Evolutionary conservation across 2,113 vertebrate species (phyloP).

Genomic region (Hippopotamus amphibius): DNA sequence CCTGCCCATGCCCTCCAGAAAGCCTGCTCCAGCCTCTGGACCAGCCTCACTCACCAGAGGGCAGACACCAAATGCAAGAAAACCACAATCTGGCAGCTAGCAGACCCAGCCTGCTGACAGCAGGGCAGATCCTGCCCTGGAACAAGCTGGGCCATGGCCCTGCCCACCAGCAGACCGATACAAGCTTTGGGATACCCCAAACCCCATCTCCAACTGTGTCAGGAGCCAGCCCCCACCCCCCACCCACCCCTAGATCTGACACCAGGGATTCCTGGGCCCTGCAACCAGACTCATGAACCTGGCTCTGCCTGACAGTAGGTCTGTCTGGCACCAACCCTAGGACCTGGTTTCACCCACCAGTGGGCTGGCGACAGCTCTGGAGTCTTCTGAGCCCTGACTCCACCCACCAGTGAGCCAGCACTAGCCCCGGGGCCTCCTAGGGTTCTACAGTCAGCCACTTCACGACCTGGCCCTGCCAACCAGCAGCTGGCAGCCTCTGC

Average conservation of each 20-base stretch:
- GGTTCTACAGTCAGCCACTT: not conserved
- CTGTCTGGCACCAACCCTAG: not conserved
- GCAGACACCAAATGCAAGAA: not conserved
- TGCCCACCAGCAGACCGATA: not conserved
- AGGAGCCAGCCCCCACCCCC: not conserved
- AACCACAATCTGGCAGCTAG: not conserved
- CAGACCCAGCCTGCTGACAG: not conserved
- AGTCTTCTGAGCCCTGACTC: not conserved
- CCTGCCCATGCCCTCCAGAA: not conserved
- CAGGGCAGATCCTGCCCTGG: not conserved
- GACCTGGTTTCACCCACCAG: not conserved
- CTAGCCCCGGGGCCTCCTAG: not conserved
- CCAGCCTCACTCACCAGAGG: not conserved
- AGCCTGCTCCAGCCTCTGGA: not conserved
- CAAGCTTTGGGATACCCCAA: not conserved
- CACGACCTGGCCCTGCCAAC: not conserved
- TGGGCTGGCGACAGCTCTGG: not conserved
- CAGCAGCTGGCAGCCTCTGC: not conserved
- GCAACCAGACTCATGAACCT: not conserved
- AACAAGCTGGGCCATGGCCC: not conserved
- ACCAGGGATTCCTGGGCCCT: not conserved
- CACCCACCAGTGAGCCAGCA: not conserved
- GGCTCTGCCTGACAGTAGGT: not conserved
- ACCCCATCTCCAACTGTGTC: not conserved
- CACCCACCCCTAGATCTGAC: not conserved